Evolutionary conservation across 2,888 invertebrate genomes (phyloP), one percentile per base, ranked within the genome.

Genomic region (Ichneumoninae sp.): DNA sequence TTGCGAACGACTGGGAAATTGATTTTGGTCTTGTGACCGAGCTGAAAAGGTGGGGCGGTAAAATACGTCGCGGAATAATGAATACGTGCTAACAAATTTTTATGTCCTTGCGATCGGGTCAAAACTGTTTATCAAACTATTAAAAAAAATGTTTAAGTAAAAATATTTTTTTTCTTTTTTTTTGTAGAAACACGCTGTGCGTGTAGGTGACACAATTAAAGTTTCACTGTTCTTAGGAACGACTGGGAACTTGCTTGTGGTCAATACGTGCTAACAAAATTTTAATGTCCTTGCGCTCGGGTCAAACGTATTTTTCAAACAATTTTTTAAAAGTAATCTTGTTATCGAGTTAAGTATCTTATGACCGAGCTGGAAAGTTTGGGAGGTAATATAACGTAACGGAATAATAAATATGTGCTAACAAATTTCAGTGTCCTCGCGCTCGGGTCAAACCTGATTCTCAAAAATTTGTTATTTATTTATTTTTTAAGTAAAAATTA

Each of bases 51-150:
- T 65, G 65, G 77, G 63, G 13, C 1, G 33, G 40, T 10, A 78
- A 84, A 84, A 78, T 70, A 74, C 81, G 73, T 66, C 54, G 65
- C 19, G 50, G 36, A 36, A 44, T 50, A 19, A 68, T 81, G 78
- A 85, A 85, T 79, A 79, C 85, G 75, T 66, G 70, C 82, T 82
- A 82, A 85, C 82, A 82, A 82, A 82, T 79, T 76, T 75, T 71
- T 76, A 82, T 82, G 75, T 82, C 82, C 71, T 75, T 47, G 6
- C 36, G 36, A 7, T n/a, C 36, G 40, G 8, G 47, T 19, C 36
- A 44, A 44, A 8, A 0, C n/a, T 6, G n/a, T 19, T 19, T 30
- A 0, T 30, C 3, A 30, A 30, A n/a, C 26, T 0, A 26, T 26
- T 26, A 26, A 26, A 26, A 0, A 26, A 26, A 26, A 26, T 1